phyloP scores from a whole-genome alignment of 2,888 invertebrate species.

The Odontocolon sp. region DNA sequence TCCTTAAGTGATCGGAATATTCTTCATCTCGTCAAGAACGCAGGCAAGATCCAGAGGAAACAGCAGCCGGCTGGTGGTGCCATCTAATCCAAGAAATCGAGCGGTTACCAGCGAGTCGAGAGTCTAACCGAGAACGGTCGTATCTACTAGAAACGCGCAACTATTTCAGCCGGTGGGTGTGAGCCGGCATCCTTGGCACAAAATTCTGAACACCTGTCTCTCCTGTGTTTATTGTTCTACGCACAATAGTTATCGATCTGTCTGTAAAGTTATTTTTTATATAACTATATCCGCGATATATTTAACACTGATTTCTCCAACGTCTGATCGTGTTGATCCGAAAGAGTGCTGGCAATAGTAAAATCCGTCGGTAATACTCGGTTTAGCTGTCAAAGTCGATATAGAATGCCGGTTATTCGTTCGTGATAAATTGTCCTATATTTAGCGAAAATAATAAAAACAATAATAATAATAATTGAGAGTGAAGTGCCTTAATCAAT shows the following conservation, averaged over 20 bases:
- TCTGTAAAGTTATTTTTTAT: neutral
- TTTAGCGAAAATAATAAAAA: constrained; percentile 8
- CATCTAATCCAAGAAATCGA: constrained; percentile 48
- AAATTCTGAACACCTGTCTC: constrained; percentile 35
- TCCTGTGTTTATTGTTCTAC: constrained; percentile 14
- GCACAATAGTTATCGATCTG: constrained; percentile 14
- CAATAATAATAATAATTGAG: neutral
- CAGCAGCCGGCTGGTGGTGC: constrained; percentile 46
- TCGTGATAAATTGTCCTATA: neutral
- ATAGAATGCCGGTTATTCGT: constrained; percentile 32
- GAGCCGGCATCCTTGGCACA: constrained; percentile 58
- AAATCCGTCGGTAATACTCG: constrained; percentile 38
- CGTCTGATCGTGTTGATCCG: neutral
- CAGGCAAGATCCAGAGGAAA: neutral
- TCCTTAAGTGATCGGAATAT: neutral
- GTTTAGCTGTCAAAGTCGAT: constrained; percentile 34
- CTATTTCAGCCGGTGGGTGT: constrained; percentile 54
- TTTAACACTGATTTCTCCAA: neutral
- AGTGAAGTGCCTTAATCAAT: constrained; percentile 35
- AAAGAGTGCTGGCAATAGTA: neutral
- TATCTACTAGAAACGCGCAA: constrained; percentile 48
- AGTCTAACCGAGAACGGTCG: constrained; percentile 44
- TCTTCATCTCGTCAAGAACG: neutral
- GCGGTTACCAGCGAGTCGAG: neutral
- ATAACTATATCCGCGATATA: neutral